Evolutionary conservation across 2,113 vertebrate species (phyloP).

Genomic region (Raphicerus campestris): DNA sequence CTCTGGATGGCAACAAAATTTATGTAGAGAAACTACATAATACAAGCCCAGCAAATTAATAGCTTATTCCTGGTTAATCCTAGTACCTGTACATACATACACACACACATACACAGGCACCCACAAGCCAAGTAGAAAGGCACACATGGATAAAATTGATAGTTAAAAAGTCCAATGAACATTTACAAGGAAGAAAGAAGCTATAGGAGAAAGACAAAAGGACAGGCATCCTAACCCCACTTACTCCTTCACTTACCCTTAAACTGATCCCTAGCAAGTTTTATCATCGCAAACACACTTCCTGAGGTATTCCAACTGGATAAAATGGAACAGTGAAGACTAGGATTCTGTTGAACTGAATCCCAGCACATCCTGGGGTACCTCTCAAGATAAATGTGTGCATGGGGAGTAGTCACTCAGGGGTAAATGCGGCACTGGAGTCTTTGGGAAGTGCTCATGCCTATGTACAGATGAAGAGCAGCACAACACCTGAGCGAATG

Average conservation of each 20-base stretch:
- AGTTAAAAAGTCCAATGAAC: conserved; percentile 28
- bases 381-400: neutral
- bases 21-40: conserved; percentile 52
- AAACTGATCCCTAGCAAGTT: neutral
- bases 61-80: neutral
- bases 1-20: conserved; percentile 7
- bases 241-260: neutral
- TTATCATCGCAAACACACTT: neutral
- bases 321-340: conserved; percentile 25
- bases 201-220: neutral
- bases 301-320: neutral
- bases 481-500: neutral
- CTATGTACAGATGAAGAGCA: neutral
- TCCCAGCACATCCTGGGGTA: neutral
- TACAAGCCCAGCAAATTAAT: neutral
- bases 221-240: neutral
- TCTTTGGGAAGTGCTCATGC: neutral
- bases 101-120: neutral
- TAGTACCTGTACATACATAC: neutral
- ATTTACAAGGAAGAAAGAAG: conserved; percentile 14
- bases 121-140: neutral
- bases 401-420: neutral
- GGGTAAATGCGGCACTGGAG: neutral
- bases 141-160: neutral
- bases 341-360: neutral